A percentile compares a stretch with the other conserved stretches of the same genome.
Conservation (phyloP, 1,140 invertebrate genomes). For the Brachionus koreanus region DNA sequence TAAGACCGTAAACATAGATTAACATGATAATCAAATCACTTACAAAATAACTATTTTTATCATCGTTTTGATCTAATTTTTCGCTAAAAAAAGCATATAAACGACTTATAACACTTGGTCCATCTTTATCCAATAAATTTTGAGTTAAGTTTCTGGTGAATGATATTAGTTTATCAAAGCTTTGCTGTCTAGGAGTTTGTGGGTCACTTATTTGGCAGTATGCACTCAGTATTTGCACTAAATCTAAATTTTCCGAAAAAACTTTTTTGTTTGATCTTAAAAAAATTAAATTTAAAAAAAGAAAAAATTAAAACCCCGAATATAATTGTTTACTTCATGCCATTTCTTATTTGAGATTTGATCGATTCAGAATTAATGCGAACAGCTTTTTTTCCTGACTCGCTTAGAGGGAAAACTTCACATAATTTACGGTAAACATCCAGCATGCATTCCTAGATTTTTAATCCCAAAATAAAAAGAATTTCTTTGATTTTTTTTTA, state of each 20-base stretch:
- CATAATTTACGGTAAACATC: slow-evolving; percentile 29
- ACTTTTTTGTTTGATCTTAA: slow-evolving; percentile 34
- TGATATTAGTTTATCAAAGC: slow-evolving; percentile 20
- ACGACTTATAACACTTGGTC: slow-evolving; percentile 24
- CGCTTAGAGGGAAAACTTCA: slow-evolving; percentile 4
- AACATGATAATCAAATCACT: not conserved
- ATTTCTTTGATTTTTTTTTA: not conserved
- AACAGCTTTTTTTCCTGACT: slow-evolving; percentile 27
- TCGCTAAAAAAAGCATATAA: slow-evolving; percentile 29
- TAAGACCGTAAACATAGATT: slow-evolving; percentile 35
- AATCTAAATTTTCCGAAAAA: not conserved
- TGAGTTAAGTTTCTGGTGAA: not conserved
- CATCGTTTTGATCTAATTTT: not conserved
- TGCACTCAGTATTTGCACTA: not conserved
- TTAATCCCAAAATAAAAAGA: not conserved
- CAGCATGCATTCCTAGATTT: slow-evolving; percentile 9
- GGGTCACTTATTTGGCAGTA: slow-evolving; percentile 32
- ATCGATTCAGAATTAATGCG: slow-evolving; percentile 21
- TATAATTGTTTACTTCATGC: not conserved
- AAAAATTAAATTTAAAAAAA: not conserved
- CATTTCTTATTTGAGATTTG: slow-evolving; percentile 17
- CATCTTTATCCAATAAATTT: slow-evolving; percentile 31
- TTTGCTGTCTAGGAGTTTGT: not conserved
- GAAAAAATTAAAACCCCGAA: not conserved
- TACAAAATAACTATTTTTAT: not conserved